Conservation (phyloP, 2,113 vertebrate species). For the Sardina pilchardus region DNA sequence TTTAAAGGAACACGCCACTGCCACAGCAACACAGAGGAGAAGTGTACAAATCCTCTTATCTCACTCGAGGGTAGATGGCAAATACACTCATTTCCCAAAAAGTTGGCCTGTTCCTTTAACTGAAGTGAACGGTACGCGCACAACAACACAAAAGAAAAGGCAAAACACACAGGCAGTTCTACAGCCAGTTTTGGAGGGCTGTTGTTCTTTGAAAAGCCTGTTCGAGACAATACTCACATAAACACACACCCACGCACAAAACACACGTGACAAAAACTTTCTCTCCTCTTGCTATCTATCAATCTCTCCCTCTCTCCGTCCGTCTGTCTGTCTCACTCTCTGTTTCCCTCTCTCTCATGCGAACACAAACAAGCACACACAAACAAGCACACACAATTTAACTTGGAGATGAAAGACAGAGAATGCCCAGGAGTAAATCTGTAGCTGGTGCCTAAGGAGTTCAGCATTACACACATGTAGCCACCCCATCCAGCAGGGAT, state of each 20-base stretch:
- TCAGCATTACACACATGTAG: background rate
- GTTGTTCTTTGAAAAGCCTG: slow-evolving; percentile 3
- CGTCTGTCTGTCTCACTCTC: background rate
- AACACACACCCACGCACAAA: slow-evolving; percentile 1
- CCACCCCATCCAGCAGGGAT: background rate
- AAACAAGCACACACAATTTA: slow-evolving; percentile 19
- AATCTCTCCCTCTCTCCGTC: background rate
- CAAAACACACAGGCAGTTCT: background rate
- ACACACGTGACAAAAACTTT: background rate
- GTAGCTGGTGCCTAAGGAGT: background rate
- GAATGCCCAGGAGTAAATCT: background rate
- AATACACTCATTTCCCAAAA: too few relatives aligned
- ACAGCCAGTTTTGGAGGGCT: background rate
- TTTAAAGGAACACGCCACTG: background rate
- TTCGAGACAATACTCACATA: background rate
- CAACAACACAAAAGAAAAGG: background rate
- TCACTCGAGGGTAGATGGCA: too few relatives aligned
- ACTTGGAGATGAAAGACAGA: slow-evolving; percentile 16
- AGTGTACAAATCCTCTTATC: too few relatives aligned
- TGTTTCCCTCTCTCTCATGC: background rate
- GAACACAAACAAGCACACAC: slow-evolving; percentile 11
- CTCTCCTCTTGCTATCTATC: background rate
- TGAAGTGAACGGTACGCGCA: background rate
- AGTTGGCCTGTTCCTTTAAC: background rate
- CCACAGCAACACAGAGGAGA: background rate